Evolutionary conservation across 2,888 invertebrate genomes (phyloP).

Genomic region (Neoitamus cyanurus): DNA sequence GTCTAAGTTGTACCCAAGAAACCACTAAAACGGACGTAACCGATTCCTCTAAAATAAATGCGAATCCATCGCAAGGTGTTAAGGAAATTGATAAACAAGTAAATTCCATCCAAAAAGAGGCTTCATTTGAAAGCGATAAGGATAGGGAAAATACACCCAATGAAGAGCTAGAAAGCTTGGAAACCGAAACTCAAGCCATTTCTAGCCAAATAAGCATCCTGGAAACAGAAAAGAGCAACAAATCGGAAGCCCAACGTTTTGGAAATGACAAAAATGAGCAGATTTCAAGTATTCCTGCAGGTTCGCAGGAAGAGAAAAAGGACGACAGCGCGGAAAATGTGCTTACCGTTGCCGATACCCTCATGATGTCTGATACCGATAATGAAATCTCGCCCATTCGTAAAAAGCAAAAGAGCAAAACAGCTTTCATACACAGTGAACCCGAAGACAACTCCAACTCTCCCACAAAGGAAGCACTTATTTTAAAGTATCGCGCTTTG

Average conservation of each 20-base stretch:
- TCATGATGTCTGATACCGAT: slow-evolving; percentile 61
- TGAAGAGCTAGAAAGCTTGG: background rate
- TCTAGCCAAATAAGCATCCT: background rate
- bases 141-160: background rate
- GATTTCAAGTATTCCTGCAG: background rate
- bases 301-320: background rate
- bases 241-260: background rate
- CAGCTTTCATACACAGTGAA: slow-evolving; percentile 50
- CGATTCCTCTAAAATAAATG: background rate
- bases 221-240: background rate
- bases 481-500: slow-evolving; percentile 48
- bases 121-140: background rate
- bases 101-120: background rate
- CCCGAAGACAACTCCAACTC: background rate
- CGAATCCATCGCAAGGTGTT: background rate
- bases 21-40: background rate
- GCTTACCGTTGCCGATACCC: slow-evolving; percentile 54
- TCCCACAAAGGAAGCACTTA: background rate
- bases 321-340: background rate
- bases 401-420: slow-evolving; percentile 20
- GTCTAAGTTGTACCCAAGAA: background rate
- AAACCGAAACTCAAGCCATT: background rate
- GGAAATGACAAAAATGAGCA: background rate
- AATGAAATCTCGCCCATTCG: slow-evolving; percentile 52
- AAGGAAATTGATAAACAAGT: no score